Base-by-base conservation (phyloP, 2,888 invertebrate species). In the Dendrolimus houi region DNA sequence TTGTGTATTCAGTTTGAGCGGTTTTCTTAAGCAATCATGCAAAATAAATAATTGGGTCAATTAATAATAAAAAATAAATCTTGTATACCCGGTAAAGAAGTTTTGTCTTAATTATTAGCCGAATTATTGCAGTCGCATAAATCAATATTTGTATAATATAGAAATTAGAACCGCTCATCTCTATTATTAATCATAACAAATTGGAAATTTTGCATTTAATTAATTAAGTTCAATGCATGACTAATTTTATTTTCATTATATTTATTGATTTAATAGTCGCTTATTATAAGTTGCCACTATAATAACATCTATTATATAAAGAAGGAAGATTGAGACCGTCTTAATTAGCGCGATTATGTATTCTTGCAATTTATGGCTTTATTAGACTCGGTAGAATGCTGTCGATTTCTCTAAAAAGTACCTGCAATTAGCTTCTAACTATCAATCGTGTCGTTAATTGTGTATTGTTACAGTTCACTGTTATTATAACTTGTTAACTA, bases 401-500 rank as follows among this genome's bases (percentile, higher is more conserved):
- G 56, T 63, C 62, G 75, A 75, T 82, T 83, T 83, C 80, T 74
- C 75, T 71, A 63, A 67, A 71, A 68, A 63, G 64, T 55, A 65
- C 64, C 63, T 57, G 64, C 58, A 59, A 62, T 63, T 67, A 69
- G 64, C 67, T 29, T 67, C 63, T 78, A 79, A 74, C 81, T 74
- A 78, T 72, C 71, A 71, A 60, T 61, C 58, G 57, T 61, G 65
- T 71, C 74, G 71, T 65, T 82, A 81, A 83, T 82, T 69, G 68
- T 60, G 63, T 68, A 65, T 60, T 79, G 83, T 85, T 79, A 83
- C 82, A 86, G 82, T 85, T 85, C 81, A 82, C 76, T 82, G 87
- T 81, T 82, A 81, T 69, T 79, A 78, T 86, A 81, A 80, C 69
- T 72, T 64, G 54, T 61, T 58, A 64, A 60, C 67, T 68, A 70